phyloP scores from a whole-genome alignment of 1,140 invertebrate species.

The Metopolophium dirhodum region DNA sequence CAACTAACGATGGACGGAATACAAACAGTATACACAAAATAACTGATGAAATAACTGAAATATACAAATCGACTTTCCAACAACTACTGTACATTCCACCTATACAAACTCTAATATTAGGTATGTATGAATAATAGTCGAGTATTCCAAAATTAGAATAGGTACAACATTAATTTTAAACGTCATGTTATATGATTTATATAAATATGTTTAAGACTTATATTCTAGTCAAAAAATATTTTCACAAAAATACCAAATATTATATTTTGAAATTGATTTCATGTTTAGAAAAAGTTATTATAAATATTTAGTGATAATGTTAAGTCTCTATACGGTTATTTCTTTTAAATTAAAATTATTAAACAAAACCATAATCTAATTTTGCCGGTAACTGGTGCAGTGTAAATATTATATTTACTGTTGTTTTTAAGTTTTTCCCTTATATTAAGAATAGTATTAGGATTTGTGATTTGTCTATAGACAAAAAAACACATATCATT shows the following conservation, averaged over 20 bases:
- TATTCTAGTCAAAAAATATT: neutral
- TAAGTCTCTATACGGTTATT: no score
- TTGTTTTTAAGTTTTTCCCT: no score
- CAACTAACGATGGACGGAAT: neutral
- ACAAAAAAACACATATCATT: no score
- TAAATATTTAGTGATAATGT: no score
- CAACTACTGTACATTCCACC: neutral
- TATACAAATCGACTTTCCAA: constrained; percentile 33
- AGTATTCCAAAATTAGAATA: constrained; percentile 2
- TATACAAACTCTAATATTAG: neutral
- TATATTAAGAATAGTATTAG: no score
- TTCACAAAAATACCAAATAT: no score
- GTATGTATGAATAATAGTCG: neutral
- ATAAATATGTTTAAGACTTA: neutral
- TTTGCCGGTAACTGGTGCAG: no score
- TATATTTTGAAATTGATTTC: neutral
- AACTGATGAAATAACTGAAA: neutral
- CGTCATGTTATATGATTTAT: neutral
- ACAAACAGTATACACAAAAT: neutral
- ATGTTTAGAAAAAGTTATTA: no score
- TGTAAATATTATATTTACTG: no score
- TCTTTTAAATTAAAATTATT: no score
- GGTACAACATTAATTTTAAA: neutral
- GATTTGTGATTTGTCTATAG: no score
- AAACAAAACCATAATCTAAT: no score